Evolutionary conservation across 2,113 vertebrate species (phyloP).

Genomic region (Malaclemys terrapin): DNA sequence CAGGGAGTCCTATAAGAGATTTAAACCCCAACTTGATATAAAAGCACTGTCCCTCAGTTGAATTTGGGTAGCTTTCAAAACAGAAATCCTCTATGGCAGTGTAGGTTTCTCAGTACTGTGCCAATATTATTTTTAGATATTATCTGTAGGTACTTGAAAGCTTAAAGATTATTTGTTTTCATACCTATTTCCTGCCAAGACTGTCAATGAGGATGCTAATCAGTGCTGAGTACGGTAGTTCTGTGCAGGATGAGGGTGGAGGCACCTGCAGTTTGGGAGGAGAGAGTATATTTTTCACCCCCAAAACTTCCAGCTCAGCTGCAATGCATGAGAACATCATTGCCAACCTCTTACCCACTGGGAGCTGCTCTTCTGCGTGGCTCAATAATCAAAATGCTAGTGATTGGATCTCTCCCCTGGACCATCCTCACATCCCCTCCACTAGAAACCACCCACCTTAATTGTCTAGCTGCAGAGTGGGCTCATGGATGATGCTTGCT

Average conservation of each 20-base stretch:
- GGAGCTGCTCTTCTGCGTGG: not conserved
- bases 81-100: not conserved
- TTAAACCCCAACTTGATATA: not conserved
- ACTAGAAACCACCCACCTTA: not conserved
- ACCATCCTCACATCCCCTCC: not conserved
- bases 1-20: not conserved
- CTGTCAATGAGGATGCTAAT: not conserved
- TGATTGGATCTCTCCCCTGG: not conserved
- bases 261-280: not conserved
- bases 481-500: not conserved
- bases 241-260: accelerated
- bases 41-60: not conserved
- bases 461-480: not conserved
- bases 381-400: not conserved
- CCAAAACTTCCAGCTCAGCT: accelerated
- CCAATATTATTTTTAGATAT: not conserved
- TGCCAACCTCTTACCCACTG: not conserved
- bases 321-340: not conserved
- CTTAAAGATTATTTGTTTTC: not conserved
- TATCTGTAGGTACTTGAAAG: accelerated
- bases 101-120: not conserved
- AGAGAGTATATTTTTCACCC: not conserved
- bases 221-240: accelerated
- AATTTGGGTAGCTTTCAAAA: not conserved
- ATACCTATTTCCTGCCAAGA: accelerated